phyloP scores from a whole-genome alignment of 1,140 invertebrate species.

The Tetraneura akinire region DNA sequence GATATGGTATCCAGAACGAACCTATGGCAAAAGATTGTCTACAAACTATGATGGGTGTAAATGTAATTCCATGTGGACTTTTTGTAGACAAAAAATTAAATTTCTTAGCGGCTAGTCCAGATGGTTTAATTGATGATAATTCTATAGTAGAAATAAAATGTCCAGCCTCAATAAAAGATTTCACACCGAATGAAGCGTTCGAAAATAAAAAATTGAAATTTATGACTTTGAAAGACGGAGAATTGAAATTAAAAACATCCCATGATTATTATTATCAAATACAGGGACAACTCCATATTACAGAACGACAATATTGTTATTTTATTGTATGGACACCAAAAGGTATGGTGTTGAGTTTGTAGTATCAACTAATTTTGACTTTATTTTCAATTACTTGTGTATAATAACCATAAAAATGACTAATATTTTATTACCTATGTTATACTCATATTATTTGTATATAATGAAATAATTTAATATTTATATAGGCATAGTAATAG shows the following conservation, averaged over 20 bases:
- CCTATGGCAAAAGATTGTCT: neutral
- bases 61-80: neutral
- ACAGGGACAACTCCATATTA: neutral
- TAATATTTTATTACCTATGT: too few species aligned
- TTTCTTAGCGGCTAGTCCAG: neutral
- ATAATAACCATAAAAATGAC: too few species aligned
- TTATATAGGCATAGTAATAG: neutral
- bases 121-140: neutral
- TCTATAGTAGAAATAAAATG: neutral
- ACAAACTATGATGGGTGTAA: neutral
- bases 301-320: neutral
- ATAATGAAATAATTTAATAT: neutral
- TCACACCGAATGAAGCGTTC: neutral
- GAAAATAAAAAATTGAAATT: neutral
- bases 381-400: too few species aligned
- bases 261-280: neutral
- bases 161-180: neutral
- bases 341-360: neutral
- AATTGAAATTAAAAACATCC: neutral
- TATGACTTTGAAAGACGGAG: neutral
- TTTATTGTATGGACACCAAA: neutral
- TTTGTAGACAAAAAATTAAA: slow-evolving; percentile 6
- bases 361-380: too few species aligned
- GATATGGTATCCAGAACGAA: neutral
- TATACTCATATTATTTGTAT: too few species aligned